phyloP scores from a whole-genome alignment of 2,797 vertebrate genomes.

The Muscicapa comitata region DNA sequence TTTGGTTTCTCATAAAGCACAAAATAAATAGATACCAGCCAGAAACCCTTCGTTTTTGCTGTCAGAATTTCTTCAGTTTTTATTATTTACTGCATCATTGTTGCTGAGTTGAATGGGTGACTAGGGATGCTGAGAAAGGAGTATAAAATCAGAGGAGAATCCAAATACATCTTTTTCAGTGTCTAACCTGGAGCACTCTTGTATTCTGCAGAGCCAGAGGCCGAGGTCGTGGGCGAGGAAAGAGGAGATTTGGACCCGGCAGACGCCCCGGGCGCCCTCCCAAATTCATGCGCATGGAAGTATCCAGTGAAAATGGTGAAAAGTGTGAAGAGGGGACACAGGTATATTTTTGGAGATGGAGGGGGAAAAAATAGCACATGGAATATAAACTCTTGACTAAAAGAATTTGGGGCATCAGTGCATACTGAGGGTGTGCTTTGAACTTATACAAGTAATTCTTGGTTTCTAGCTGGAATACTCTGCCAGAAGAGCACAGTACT shows the following conservation, averaged over 20 bases:
- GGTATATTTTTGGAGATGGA: conserved; percentile 68
- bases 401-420: neutral
- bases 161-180: neutral
- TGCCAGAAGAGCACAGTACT: neutral
- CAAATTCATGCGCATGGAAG: conserved; percentile 90
- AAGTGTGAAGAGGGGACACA: conserved; percentile 81
- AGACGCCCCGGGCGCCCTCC: conserved; percentile 90
- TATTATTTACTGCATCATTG: neutral
- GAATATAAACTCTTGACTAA: neutral
- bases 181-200: conserved; percentile 27
- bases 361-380: neutral
- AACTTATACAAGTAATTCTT: neutral
- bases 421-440: neutral
- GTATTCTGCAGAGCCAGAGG: conserved; percentile 83
- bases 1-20: neutral
- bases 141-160: neutral
- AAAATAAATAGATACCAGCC: neutral
- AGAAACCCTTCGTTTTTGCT: neutral
- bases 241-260: conserved; percentile 89
- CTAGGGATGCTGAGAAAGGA: neutral
- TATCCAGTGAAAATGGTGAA: conserved; percentile 79
- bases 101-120: neutral
- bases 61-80: neutral
- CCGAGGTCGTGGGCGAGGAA: conserved; percentile 88
- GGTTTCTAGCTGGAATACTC: neutral